Evolutionary conservation across 2,888 invertebrate genomes (phyloP).

Genomic region (Hoplodrina ambigua): DNA sequence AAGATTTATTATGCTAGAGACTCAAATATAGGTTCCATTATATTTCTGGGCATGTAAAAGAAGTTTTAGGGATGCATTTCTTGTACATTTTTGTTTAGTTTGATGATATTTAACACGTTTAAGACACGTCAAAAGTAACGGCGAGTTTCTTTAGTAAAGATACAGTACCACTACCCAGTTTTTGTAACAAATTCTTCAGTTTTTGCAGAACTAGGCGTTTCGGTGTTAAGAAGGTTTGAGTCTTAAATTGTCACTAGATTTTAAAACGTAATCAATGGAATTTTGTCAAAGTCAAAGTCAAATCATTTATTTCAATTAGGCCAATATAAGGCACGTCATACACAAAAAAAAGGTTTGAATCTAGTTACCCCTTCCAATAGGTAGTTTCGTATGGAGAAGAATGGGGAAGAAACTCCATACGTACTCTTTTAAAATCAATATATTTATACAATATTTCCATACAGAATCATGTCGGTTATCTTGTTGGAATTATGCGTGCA

Average conservation of each 20-base stretch:
- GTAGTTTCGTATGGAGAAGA: too few relatives aligned
- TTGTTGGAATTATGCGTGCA: not conserved
- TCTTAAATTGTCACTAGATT: not conserved
- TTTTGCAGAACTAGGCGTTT: conserved; percentile 23
- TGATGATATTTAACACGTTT: not conserved
- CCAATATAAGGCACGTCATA: too few relatives aligned
- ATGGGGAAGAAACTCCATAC: too few relatives aligned
- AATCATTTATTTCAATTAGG: too few relatives aligned
- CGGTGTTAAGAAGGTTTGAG: not conserved
- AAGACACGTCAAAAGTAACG: conserved; percentile 27
- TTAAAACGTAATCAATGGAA: not conserved
- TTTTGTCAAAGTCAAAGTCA: too few relatives aligned
- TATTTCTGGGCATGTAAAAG: not conserved
- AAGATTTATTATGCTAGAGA: too few relatives aligned
- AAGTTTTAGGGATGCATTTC: not conserved
- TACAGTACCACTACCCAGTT: conserved; percentile 10
- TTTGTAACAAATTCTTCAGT: conserved; percentile 33
- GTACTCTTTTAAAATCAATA: too few relatives aligned
- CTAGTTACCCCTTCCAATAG: too few relatives aligned
- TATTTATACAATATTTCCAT: too few relatives aligned
- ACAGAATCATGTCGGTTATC: too few relatives aligned
- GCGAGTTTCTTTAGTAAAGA: conserved; percentile 25
- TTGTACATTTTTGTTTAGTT: not conserved
- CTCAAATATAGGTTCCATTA: not conserved
- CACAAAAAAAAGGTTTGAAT: too few relatives aligned